Conservation (phyloP, 2,797 vertebrate species). For the Adelosebastes latens region DNA sequence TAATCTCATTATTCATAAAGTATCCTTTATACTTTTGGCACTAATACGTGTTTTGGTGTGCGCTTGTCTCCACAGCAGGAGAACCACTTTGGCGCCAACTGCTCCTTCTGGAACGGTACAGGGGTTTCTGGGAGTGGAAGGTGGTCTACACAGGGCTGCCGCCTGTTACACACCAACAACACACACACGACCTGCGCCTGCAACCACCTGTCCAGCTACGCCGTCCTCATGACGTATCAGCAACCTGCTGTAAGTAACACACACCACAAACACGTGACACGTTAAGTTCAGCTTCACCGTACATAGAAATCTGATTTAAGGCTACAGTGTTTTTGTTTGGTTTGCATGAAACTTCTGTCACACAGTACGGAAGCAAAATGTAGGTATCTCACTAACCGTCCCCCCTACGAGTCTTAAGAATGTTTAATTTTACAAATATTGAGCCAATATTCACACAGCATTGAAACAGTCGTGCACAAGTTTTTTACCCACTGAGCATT, state of each 20-base stretch:
- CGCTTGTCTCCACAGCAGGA: constrained; percentile 81
- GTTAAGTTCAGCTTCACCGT: neutral
- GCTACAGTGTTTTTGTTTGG: neutral
- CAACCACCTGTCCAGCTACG: constrained; percentile 95
- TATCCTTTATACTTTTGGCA: neutral
- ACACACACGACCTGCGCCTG: constrained; percentile 94
- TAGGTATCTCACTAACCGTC: neutral
- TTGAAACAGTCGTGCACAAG: neutral
- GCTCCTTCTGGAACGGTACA: constrained; percentile 96
- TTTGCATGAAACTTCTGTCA: neutral
- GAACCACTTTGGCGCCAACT: constrained; percentile 94
- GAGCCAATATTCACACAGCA: neutral
- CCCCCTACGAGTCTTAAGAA: neutral
- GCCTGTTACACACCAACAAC: constrained; percentile 90
- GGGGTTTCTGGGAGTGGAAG: constrained; percentile 90
- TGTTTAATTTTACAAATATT: neutral
- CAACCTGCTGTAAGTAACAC: constrained; percentile 84
- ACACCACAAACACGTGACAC: neutral
- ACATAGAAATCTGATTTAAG: neutral
- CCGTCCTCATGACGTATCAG: constrained; percentile 91
- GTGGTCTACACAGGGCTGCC: constrained; percentile 94
- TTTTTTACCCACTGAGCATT: neutral
- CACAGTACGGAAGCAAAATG: neutral
- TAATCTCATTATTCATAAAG: no score
- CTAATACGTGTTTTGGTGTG: neutral